Base-by-base conservation (phyloP, 2,888 invertebrate genomes). In the Orchesellides sinensis region DNA sequence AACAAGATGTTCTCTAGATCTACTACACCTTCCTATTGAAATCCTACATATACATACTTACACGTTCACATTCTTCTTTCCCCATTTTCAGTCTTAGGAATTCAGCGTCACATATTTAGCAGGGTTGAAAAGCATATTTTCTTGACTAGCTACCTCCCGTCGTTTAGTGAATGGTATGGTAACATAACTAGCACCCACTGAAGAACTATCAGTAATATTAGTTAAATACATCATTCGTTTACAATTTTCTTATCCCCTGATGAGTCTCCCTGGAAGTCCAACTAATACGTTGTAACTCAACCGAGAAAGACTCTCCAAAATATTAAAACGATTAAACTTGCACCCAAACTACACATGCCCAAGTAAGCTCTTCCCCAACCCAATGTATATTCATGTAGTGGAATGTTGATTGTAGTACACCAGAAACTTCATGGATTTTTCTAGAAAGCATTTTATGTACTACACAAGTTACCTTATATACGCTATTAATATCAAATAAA, bases 131-230 rank as follows among this genome's bases (percentile, higher is more conserved):
- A 52, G 10, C 10, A 21, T 21, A 3, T 27, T 52, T 66, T 40
- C n/a, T n/a, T 40, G 27, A 52, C 70, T 70, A 52, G 69, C 63
- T 81, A 81, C 74, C 81, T 74, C 81, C 81, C 40, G 80, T 23
- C 35, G 80, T 66, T 80, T 66, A 80, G 72, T 72, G 52, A 72
- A 74, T 14, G 40, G 73, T 74, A 80, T 80, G 66, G 73, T 66
- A 73, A 59, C 73, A 81, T 81, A 74, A 81, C 68, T 40, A 74
- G 81, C 81, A 81, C 81, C 81, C 81, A 81, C 54, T 56, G 72
- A 45, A 72, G 73, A 68, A 66, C 35, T 56, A 63, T n/a, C 27
- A 25, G 59, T 54, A 80, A 73, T 63, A 69, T 59, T 78, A 73
- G 66, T 29, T 23, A 73, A 32, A 47, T 56, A 63, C 59, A 47